Evolutionary conservation across 2,113 vertebrate genomes (phyloP).

Genomic region (Sorex fumeus): DNA sequence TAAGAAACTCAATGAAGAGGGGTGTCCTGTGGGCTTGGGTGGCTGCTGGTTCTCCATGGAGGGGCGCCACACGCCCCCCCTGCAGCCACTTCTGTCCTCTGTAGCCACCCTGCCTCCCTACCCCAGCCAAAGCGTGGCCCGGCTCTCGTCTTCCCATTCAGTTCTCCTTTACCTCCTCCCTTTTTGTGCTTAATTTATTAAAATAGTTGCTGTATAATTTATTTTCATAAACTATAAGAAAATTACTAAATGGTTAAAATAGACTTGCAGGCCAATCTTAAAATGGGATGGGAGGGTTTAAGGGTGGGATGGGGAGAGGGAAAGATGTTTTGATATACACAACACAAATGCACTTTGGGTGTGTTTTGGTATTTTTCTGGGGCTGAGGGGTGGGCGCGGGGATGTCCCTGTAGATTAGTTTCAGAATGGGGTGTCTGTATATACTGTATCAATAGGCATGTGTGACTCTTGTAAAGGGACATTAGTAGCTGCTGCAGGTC

Average conservation of each 20-base stretch:
- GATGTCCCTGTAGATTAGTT: conserved; percentile 83
- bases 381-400: conserved; percentile 69
- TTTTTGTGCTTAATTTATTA: conserved; percentile 89
- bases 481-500: conserved; percentile 86
- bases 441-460: conserved; percentile 88
- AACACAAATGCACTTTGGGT: conserved; percentile 88
- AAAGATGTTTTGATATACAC: conserved; percentile 87
- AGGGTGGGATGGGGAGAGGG: conserved; percentile 73
- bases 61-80: background rate
- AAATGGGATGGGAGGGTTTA: conserved; percentile 74
- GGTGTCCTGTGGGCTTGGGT: conserved; percentile 34
- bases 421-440: conserved; percentile 85
- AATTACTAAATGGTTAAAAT: conserved; percentile 87
- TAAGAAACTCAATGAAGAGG: conserved; percentile 55
- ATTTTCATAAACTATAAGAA: conserved; percentile 89
- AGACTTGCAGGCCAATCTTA: conserved; percentile 88
- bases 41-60: conserved; percentile 29
- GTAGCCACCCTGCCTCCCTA: conserved; percentile 13
- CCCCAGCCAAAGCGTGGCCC: conserved; percentile 82
- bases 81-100: conserved; percentile 48
- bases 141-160: conserved; percentile 79
- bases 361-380: conserved; percentile 88
- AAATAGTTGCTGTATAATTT: conserved; percentile 90
- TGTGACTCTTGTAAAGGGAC: conserved; percentile 84
- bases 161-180: conserved; percentile 68